A percentile compares a stretch with the other conserved stretches of the same genome.
These are phyloP conservation scores for Setophaga petechia DNA, from an alignment of 2,113 vertebrate genomes.

Conservation along the genomic window DNA sequence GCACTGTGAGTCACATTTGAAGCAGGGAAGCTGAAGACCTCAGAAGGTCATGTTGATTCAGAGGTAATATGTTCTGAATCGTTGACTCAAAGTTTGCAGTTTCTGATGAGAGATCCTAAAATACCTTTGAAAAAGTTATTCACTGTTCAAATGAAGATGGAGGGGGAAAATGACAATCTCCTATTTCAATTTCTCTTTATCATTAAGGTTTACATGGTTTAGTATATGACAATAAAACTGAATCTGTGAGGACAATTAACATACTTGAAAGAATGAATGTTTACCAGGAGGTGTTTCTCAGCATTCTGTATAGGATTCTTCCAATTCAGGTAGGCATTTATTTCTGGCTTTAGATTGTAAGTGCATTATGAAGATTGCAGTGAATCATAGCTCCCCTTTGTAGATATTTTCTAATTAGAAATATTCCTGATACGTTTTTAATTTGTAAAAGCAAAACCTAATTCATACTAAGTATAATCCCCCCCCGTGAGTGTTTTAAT, in stretches of 20 bases:
- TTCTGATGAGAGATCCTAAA: slow-evolving; percentile 54
- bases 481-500: neutral
- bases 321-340: slow-evolving; percentile 87
- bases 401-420: slow-evolving; percentile 14
- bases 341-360: slow-evolving; percentile 47
- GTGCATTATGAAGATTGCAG: slow-evolving; percentile 32
- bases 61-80: slow-evolving; percentile 14
- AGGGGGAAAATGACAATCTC: slow-evolving; percentile 57
- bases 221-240: slow-evolving; percentile 95
- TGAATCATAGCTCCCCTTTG: neutral
- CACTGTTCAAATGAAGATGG: slow-evolving; percentile 54
- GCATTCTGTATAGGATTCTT: slow-evolving; percentile 87
- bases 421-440: slow-evolving; percentile 1
- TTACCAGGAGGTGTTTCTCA: slow-evolving; percentile 96
- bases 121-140: slow-evolving; percentile 62
- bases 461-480: neutral
- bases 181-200: slow-evolving; percentile 64
- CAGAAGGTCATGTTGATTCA: slow-evolving; percentile 36
- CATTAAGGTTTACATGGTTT: slow-evolving; percentile 88
- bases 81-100: neutral
- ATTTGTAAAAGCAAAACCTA: slow-evolving; percentile 28
- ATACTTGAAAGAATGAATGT: slow-evolving; percentile 97
- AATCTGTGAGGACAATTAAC: slow-evolving; percentile 97
- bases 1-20: neutral
- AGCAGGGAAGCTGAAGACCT: neutral